phyloP scores from a whole-genome alignment of 2,888 invertebrate genomes.

The Andrena camellia region DNA sequence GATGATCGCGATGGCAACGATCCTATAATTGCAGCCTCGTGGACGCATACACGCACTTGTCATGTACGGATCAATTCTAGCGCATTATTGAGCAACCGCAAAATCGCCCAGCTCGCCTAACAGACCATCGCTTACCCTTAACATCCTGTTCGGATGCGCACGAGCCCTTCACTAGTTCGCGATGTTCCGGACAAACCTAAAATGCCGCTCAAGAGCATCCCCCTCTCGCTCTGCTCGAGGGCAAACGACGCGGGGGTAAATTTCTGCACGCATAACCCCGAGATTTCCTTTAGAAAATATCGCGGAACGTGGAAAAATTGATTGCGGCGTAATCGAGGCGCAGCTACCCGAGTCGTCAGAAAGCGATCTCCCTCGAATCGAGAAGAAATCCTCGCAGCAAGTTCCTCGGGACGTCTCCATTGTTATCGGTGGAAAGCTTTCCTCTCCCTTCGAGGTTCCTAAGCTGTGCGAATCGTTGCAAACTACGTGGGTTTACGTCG shows the following conservation, averaged over 20 bases:
- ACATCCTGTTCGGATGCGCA: slow-evolving; percentile 50
- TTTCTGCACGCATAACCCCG: no score
- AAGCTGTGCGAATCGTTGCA: neutral
- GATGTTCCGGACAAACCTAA: slow-evolving; percentile 45
- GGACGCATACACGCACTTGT: slow-evolving; percentile 15
- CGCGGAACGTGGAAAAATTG: no score
- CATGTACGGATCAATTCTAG: slow-evolving; percentile 55
- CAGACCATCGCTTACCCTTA: slow-evolving; percentile 58
- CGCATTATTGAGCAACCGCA: slow-evolving; percentile 55
- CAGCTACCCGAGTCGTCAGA: neutral
- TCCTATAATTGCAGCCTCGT: slow-evolving; percentile 27
- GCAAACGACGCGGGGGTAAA: no score
- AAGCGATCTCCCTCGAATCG: slow-evolving; percentile 3
- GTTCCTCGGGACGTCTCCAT: slow-evolving; percentile 30
- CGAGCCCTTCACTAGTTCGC: slow-evolving; percentile 26
- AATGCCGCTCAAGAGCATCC: slow-evolving; percentile 1
- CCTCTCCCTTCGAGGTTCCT: neutral
- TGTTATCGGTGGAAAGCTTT: slow-evolving; percentile 5
- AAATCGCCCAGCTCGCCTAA: slow-evolving; percentile 52
- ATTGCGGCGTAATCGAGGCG: no score
- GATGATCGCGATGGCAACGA: slow-evolving; percentile 20
- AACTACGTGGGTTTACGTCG: slow-evolving; percentile 23
- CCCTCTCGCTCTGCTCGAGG: neutral
- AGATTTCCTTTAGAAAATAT: no score
- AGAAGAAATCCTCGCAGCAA: neutral